Conservation (phyloP, 2,888 invertebrate genomes). For the Phortica okadai region DNA sequence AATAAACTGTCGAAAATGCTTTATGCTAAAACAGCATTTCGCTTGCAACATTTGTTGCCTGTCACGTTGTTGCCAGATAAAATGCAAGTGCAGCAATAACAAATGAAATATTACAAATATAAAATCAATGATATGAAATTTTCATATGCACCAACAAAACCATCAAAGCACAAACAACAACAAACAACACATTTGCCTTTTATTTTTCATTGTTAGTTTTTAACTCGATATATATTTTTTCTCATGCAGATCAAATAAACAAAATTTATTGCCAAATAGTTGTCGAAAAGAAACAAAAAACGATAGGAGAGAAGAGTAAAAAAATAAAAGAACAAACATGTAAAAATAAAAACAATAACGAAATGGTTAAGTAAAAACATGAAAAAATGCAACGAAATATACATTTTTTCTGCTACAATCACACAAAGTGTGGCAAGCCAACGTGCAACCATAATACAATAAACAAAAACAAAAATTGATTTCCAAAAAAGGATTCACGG, state of each 20-base stretch:
- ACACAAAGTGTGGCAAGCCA: slow-evolving; percentile 37
- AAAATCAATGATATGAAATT: slow-evolving; percentile 11
- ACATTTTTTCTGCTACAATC: slow-evolving; percentile 35
- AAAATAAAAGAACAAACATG: not conserved
- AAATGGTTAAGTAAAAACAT: slow-evolving; percentile 7
- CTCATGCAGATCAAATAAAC: not conserved
- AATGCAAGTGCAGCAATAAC: not conserved
- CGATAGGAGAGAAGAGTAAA: not conserved
- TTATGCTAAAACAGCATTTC: not conserved
- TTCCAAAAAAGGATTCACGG: not conserved
- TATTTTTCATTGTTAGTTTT: not conserved
- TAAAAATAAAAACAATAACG: not conserved
- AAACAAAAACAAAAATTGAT: slow-evolving; percentile 12
- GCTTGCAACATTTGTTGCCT: slow-evolving; percentile 16
- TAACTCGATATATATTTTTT: not conserved
- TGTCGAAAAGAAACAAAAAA: slow-evolving; percentile 9
- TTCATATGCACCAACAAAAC: not conserved
- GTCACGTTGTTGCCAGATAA: slow-evolving; percentile 3
- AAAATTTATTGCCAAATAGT: slow-evolving; percentile 29
- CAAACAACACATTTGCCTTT: not conserved
- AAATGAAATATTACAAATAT: slow-evolving; percentile 16
- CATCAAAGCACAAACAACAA: not conserved
- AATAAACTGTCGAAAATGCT: not conserved
- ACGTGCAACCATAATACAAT: not conserved
- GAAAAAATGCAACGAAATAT: slow-evolving; percentile 22